Evolutionary conservation across 2,113 vertebrate genomes (phyloP).

Genomic region (Colius striatus): DNA sequence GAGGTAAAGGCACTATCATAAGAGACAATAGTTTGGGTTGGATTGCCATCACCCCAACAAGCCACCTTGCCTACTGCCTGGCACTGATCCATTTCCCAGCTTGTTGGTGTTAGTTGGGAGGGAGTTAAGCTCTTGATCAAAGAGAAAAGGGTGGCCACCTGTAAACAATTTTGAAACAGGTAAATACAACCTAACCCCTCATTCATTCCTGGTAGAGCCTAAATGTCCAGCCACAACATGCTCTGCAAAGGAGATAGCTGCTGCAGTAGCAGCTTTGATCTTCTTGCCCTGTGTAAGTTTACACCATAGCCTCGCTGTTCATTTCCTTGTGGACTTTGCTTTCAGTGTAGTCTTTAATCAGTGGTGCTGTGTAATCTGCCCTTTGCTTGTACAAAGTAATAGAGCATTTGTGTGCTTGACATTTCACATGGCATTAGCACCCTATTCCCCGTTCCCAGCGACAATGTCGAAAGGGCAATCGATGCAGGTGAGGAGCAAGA

Average conservation of each 20-base stretch:
- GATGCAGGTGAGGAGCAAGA: background rate
- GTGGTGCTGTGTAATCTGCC: background rate
- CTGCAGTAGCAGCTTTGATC: background rate
- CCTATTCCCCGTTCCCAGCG: background rate
- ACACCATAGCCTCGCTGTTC: background rate
- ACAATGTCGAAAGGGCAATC: background rate
- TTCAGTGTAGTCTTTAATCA: background rate
- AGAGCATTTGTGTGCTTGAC: conserved; percentile 31
- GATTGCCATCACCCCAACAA: too few species aligned
- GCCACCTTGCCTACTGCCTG: too few species aligned
- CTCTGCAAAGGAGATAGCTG: background rate
- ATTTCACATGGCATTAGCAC: conserved; percentile 37
- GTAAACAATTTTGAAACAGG: too few species aligned
- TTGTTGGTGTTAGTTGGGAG: too few species aligned
- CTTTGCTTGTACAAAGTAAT: conserved; percentile 49
- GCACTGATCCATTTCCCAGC: too few species aligned
- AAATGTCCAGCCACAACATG: background rate
- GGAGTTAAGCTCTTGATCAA: too few species aligned
- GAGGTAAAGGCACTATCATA: background rate
- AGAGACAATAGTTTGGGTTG: background rate
- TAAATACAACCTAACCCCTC: too few species aligned
- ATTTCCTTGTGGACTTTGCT: background rate
- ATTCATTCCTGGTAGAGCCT: background rate
- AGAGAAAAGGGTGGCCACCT: too few species aligned
- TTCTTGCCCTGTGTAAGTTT: background rate